Evolutionary conservation across 2,113 vertebrate genomes (phyloP).

Genomic region (Clarias macrocephalus): DNA sequence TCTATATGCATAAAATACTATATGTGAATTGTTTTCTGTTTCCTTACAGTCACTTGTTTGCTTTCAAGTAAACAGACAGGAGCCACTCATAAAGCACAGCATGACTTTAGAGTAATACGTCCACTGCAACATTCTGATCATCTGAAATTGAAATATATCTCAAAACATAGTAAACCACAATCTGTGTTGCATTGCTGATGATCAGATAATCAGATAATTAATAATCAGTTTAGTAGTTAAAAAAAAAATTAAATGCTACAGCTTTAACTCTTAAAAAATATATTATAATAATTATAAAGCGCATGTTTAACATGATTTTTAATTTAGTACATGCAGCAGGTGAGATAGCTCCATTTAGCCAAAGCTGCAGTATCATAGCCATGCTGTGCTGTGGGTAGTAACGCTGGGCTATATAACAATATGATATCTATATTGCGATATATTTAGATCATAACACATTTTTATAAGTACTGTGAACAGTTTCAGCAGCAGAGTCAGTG

Average conservation of each 20-base stretch:
- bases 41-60: background rate
- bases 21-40: background rate
- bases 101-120: background rate
- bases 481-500: background rate
- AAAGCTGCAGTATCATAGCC: constrained; percentile 21
- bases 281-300: background rate
- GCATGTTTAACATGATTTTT: background rate
- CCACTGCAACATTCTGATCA: constrained; percentile 15
- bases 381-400: constrained; percentile 5
- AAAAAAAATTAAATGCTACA: constrained; percentile 14
- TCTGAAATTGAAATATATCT: background rate
- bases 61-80: background rate
- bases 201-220: no score
- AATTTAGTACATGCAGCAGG: background rate
- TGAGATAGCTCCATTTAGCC: constrained; percentile 30
- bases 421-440: background rate
- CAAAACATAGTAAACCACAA: background rate
- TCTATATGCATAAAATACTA: background rate
- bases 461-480: background rate
- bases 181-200: background rate
- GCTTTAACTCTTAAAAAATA: background rate
- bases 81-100: background rate
- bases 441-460: background rate
- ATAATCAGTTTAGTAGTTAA: constrained; percentile 5
- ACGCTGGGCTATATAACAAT: background rate